Base-by-base conservation (phyloP, 2,797 vertebrate genomes). In the Diglossa cyanea region DNA sequence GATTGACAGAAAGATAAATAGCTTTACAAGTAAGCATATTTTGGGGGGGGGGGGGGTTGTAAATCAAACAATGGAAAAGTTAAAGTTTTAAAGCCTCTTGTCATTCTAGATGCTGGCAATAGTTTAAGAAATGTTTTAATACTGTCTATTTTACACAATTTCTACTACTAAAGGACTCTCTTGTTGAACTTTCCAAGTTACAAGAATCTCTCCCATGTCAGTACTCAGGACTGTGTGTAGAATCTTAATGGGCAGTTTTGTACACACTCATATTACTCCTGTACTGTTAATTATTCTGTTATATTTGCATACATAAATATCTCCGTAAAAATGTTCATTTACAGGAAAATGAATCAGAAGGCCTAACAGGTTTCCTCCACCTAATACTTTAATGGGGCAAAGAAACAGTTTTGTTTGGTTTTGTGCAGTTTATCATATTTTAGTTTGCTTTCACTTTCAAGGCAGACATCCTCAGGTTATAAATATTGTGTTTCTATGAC, bases 171-270 rank as follows among this genome's bases (percentile, higher is more conserved):
- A 80, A 61, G 42, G 82, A 66, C 24, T 78, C 62, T 68, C 65
- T 31, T 17, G n/a, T 60, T 86, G 88, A 85, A 85, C 88, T 94
- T 96, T 53, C 26, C 30, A 44, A 75, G 55, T 75, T 35, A 40
- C 21, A 68, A 31, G 74, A 55, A 74, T 93, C 16, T 70, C 40
- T 86, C 73, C 83, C 45, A 35, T 76, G 73, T 79, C 90, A 86
- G 66, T 86, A 70, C 88, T 90, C 51, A 51, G 31, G 57, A 28
- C 65, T 67, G 18, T 68, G 61, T 84, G 44, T 35, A 5, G 53
- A 93, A 89, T 87, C 61, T 55, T 90, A 86, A 87, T 85, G 42
- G 66, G 28, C 57, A 61, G 30, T 93, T 87, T 79, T 93, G 35
- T 74, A 74, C 25, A 25, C 50, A 24, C 17, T 60, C 21, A 8